Conservation (phyloP, 1,140 invertebrate species). For the Ips nitidus region DNA sequence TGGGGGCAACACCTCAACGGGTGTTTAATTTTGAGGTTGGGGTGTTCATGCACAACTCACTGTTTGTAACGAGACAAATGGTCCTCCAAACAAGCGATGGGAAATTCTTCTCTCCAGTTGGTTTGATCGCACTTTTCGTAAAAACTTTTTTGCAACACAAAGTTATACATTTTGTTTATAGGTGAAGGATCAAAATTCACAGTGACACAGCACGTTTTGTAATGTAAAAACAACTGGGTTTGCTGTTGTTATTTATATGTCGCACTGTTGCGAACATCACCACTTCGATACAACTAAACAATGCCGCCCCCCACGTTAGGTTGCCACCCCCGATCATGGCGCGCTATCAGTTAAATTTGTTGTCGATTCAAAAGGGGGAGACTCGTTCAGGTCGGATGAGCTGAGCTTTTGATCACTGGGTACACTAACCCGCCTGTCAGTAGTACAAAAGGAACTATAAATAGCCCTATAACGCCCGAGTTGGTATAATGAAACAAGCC, state of each 20-base stretch:
- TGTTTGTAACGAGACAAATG: conserved; percentile 16
- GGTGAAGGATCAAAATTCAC: background rate
- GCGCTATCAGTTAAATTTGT: too few species aligned
- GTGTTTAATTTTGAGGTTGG: background rate
- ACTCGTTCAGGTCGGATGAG: conserved; percentile 12
- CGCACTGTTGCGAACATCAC: too few species aligned
- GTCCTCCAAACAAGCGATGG: conserved; percentile 37
- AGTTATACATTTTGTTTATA: conserved; percentile 30
- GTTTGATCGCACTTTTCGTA: conserved; percentile 32
- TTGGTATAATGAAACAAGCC: background rate
- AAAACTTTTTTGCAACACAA: conserved; percentile 39
- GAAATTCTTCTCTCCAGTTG: conserved; percentile 28
- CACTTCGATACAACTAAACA: too few species aligned
- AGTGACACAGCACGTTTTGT: too few species aligned
- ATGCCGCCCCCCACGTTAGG: too few species aligned
- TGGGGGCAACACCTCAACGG: background rate
- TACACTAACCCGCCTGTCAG: background rate
- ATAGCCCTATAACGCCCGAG: conserved; percentile 15
- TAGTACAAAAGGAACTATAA: background rate
- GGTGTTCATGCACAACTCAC: conserved; percentile 6
- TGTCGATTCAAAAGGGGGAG: conserved; percentile 14
- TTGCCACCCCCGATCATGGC: too few species aligned
- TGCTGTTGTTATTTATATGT: too few species aligned
- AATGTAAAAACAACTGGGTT: too few species aligned
- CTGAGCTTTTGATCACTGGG: conserved; percentile 17